Conservation (phyloP, 2,888 invertebrate species). For the Thumatha senex region DNA sequence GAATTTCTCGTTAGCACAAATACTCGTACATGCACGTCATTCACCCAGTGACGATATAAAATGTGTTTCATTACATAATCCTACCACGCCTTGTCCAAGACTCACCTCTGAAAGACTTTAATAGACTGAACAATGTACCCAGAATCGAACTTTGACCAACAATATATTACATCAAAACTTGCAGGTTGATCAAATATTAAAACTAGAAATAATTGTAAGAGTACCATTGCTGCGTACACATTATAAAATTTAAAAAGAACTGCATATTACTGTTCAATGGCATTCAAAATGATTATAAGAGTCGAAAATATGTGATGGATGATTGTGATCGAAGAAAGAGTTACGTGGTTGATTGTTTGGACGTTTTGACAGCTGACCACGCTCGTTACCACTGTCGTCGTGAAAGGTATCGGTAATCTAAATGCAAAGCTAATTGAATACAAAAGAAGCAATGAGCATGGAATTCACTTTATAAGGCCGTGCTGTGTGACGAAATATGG, state of each 20-base stretch:
- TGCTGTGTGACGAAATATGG: conserved; percentile 57
- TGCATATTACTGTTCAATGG: conserved; percentile 24
- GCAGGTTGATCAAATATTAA: conserved; percentile 32
- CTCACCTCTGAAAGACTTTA: conserved; percentile 75
- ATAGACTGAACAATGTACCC: conserved; percentile 75
- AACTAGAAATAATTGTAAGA: background rate
- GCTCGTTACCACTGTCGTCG: conserved; percentile 80
- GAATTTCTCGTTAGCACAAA: conserved; percentile 50
- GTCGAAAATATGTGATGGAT: conserved; percentile 23
- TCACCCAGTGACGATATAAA: conserved; percentile 52
- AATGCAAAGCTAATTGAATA: conserved; percentile 83
- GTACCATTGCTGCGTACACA: conserved; percentile 37
- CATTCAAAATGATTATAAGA: conserved; percentile 18
- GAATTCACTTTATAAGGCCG: conserved; percentile 71
- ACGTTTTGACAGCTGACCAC: conserved; percentile 82
- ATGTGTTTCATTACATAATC: conserved; percentile 63
- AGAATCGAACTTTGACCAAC: conserved; percentile 55
- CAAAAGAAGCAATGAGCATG: conserved; percentile 77
- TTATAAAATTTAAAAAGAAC: background rate
- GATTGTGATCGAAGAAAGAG: conserved; percentile 32
- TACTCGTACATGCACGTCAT: conserved; percentile 54
- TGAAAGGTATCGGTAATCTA: conserved; percentile 79
- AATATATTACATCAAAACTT: conserved; percentile 20
- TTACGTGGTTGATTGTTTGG: conserved; percentile 75
- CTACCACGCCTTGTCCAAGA: conserved; percentile 71